Conservation (phyloP, 2,888 invertebrate genomes). For the Pyralis farinalis region DNA sequence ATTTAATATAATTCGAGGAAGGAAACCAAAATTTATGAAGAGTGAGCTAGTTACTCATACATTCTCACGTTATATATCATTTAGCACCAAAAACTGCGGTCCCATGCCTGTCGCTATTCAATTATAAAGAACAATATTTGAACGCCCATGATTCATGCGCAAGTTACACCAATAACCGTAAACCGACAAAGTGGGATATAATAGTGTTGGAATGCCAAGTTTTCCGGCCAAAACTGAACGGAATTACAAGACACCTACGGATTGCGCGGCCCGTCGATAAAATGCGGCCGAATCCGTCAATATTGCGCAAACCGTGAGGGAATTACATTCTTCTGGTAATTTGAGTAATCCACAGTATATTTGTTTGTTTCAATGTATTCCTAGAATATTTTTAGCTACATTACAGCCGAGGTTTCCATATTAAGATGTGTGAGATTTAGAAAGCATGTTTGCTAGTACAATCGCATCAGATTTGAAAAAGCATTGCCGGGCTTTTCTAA, state of each 20-base stretch:
- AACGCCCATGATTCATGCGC: slow-evolving; percentile 15
- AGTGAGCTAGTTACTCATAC: too few relatives aligned
- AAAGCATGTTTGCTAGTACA: too few relatives aligned
- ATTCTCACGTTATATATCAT: neutral
- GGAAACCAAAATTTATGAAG: too few relatives aligned
- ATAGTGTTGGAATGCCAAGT: slow-evolving; percentile 39
- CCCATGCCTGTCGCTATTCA: neutral
- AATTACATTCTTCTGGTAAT: neutral
- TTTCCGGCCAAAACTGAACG: slow-evolving; percentile 42
- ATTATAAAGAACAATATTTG: slow-evolving; percentile 3
- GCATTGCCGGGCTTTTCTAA: too few relatives aligned
- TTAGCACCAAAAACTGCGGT: neutral
- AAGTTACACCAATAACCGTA: slow-evolving; percentile 35
- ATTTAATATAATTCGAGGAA: too few relatives aligned
- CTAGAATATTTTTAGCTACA: too few relatives aligned
- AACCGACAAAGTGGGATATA: slow-evolving; percentile 32
- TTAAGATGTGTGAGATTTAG: too few relatives aligned
- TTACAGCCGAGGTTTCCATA: too few relatives aligned
- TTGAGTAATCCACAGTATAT: too few relatives aligned
- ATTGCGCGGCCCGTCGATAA: slow-evolving; percentile 2
- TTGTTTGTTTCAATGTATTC: too few relatives aligned
- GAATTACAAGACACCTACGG: slow-evolving; percentile 5
- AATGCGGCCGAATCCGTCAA: slow-evolving; percentile 3
- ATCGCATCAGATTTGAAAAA: too few relatives aligned
- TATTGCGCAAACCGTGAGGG: neutral